phyloP scores from a whole-genome alignment of 2,113 vertebrate species.

The western clawed frog (Xenopus tropicalis) region UCB_Xtro_10.0 CM004445.2:27573001-27573500 shows the following conservation, averaged over 20 bases:
- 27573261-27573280: slow-evolving; percentile 18
- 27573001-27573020: not conserved
- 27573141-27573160: slow-evolving; percentile 45
- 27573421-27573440: not conserved
- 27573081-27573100: slow-evolving; percentile 28
- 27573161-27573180: slow-evolving; percentile 33
- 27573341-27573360: not conserved
- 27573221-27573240: slow-evolving; percentile 17
- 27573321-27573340: not conserved
- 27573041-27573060: not conserved
- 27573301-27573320: not conserved
- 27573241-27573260: slow-evolving; percentile 1
- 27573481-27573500: too few species aligned
- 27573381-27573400: not conserved
- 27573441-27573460: not conserved
- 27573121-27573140: slow-evolving; percentile 54
- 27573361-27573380: not conserved
- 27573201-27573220: slow-evolving; percentile 46
- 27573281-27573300: not conserved
- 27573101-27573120: slow-evolving; percentile 14
- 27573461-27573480: too few species aligned
- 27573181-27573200: slow-evolving; percentile 59
- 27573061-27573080: slow-evolving; percentile 16
- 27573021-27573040: not conserved
- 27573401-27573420: not conserved